These are phyloP conservation scores for Champsocephalus gunnari DNA, from an alignment of 2,797 vertebrate genomes.

Conservation along the genomic window DNA sequence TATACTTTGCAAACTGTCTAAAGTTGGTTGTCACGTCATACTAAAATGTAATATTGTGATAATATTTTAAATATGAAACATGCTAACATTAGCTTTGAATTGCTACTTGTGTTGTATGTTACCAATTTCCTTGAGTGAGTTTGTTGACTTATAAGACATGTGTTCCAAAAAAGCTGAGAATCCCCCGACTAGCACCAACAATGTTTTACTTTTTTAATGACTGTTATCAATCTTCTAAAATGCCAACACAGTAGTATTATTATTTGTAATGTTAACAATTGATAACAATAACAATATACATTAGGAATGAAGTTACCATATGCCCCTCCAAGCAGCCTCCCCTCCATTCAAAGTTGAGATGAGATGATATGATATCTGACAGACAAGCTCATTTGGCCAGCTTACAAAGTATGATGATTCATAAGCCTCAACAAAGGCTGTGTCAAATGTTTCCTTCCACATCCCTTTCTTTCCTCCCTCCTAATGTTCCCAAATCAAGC, in stretches of 20 bases:
- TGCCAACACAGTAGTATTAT: not conserved
- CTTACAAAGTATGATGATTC: constrained; percentile 64
- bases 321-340: not conserved
- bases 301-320: not conserved
- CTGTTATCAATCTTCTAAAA: not conserved
- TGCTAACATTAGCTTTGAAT: not conserved
- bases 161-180: no score
- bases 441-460: constrained; percentile 50
- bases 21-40: not conserved
- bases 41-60: not conserved
- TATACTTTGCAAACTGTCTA: no score
- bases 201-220: not conserved
- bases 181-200: not conserved
- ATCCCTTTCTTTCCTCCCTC: constrained; percentile 46
- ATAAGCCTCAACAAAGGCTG: constrained; percentile 58
- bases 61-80: not conserved
- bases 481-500: constrained; percentile 69
- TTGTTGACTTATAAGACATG: not conserved
- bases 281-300: not conserved
- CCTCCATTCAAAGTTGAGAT: constrained; percentile 46
- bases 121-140: not conserved
- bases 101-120: not conserved
- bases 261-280: not conserved
- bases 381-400: constrained; percentile 47
- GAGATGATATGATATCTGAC: constrained; percentile 42